These are phyloP conservation scores for Gymnodraco acuticeps DNA, from an alignment of 2,797 vertebrate genomes.

Conservation along the genomic window DNA sequence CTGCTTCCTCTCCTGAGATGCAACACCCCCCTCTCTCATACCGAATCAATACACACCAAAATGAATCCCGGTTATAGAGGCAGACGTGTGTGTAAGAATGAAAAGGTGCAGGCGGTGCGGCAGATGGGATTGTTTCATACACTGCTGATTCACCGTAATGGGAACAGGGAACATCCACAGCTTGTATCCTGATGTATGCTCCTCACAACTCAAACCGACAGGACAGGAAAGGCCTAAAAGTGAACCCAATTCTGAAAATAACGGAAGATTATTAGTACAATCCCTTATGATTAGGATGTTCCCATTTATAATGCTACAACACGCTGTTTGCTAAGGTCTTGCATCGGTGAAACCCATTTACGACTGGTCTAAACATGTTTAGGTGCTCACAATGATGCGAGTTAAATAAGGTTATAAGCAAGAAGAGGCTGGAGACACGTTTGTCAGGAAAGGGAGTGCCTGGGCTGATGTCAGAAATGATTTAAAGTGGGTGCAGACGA, in stretches of 20 bases:
- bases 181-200: constrained; percentile 72
- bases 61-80: constrained; percentile 36
- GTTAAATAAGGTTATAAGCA: constrained; percentile 7
- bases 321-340: constrained; percentile 9
- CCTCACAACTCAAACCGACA: constrained; percentile 69
- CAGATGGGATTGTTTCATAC: constrained; percentile 72
- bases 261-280: constrained; percentile 15
- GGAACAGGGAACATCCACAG: constrained; percentile 49
- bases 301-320: not conserved
- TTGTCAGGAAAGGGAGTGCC: constrained; percentile 24
- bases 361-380: not conserved
- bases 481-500: constrained; percentile 57
- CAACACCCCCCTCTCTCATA: constrained; percentile 9
- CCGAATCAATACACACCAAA: constrained; percentile 51
- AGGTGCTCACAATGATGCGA: not conserved
- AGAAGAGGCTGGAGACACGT: constrained; percentile 37
- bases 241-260: constrained; percentile 29
- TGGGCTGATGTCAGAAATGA: constrained; percentile 68
- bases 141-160: constrained; percentile 66
- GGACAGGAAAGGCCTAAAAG: constrained; percentile 34
- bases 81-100: constrained; percentile 40
- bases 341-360: not conserved
- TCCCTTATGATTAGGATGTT: constrained; percentile 6
- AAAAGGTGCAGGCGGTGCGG: constrained; percentile 49
- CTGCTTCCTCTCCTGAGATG: constrained; percentile 1